A percentile compares a stretch with the other conserved stretches of the same genome.
These are phyloP conservation scores for Chloropsis cyanopogon DNA, from an alignment of 2,113 vertebrate species.

Conservation along the genomic window DNA sequence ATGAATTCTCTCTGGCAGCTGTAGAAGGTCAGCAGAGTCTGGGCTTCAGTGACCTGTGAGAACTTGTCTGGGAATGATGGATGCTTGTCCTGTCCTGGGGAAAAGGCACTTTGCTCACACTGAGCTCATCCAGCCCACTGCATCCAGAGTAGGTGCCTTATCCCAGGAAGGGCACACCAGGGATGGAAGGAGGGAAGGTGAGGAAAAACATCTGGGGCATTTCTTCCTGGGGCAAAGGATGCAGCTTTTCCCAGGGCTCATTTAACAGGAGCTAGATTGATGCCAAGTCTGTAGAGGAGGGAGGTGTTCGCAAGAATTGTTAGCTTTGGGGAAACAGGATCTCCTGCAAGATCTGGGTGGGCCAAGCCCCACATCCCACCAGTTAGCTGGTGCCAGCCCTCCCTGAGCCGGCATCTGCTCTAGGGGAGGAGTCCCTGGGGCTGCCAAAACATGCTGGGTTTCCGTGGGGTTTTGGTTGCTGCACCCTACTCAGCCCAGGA, in stretches of 20 bases:
- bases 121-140: background rate
- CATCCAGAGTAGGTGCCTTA: accelerated
- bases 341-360: background rate
- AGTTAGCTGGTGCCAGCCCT: background rate
- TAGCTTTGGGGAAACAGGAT: background rate
- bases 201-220: background rate
- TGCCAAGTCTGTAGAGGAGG: background rate
- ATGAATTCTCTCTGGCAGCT: background rate
- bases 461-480: background rate
- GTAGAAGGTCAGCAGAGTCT: background rate
- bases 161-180: accelerated
- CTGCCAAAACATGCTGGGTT: accelerated
- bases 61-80: background rate
- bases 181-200: background rate
- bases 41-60: background rate
- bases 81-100: background rate
- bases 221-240: background rate
- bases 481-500: background rate
- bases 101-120: accelerated
- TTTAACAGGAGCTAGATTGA: background rate
- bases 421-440: background rate
- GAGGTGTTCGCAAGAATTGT: background rate
- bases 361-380: background rate
- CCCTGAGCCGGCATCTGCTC: background rate
- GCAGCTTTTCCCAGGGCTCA: background rate